Evolutionary conservation across 2,113 vertebrate genomes (phyloP), one percentile per base, ranked within the genome.

Genomic region (Laterallus jamaicensis): DNA sequence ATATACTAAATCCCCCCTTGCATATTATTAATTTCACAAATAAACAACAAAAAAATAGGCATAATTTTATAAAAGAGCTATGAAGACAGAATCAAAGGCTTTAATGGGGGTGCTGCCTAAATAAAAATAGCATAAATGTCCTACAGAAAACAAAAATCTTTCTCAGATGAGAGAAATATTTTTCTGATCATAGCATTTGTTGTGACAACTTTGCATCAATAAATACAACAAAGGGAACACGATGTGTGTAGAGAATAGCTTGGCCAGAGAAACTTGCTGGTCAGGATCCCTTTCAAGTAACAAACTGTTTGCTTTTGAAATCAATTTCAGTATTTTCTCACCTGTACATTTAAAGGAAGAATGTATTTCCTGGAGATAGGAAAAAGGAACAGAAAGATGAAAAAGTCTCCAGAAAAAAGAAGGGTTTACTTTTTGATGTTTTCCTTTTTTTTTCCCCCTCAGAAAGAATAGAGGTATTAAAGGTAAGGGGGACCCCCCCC

Each of bases 181-280:
- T 40, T 92, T 73, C 21, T 28, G 32, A 62, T 82, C 6, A 26
- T 19, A 49, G 1, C 5, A 68, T 52, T 73, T 71, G 2, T 37
- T 44, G 10, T 66, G 18, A 17, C 16, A 92, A 40, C 3, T 4
- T 39, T 75, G 35, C 32, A 75, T 60, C 54, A 71, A 25, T 85
- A 78, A 75, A 85, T 54, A 7, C 21, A 50, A 20, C 19, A 60
- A 68, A 67, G 35, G 19, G 14, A 81, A 39, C 10, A 40, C 2
- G 58, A 52, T 0, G 12, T 9, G 1, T n/a, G 1, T 44, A n/a
- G 12, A 73, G 35, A 66, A 63, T 7, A 82, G 2, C 2, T 81
- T 69, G 12, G 37, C 14, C 39, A 80, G 26, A 58, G 28, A 88
- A 60, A 54, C 15, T 66, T 64, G 55, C 15, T 74, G 37, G 59